These are phyloP conservation scores for Gari tellinella DNA, from an alignment of 2,888 invertebrate genomes.

Conservation along the genomic window DNA sequence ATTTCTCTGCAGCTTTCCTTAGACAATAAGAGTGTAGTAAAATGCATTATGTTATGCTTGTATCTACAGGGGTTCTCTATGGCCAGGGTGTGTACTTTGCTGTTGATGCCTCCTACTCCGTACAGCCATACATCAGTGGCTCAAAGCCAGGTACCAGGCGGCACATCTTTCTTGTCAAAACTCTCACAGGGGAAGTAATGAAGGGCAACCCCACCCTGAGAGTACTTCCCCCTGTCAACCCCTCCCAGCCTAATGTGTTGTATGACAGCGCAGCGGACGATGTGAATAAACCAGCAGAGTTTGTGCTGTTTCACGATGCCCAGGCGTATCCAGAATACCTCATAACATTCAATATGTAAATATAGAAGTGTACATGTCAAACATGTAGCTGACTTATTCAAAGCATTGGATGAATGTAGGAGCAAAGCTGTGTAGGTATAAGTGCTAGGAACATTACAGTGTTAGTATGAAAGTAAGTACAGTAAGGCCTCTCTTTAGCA, in stretches of 20 bases:
- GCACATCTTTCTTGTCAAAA: slow-evolving; percentile 66
- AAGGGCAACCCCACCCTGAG: slow-evolving; percentile 59
- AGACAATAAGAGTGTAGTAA: no score
- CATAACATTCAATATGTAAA: slow-evolving; percentile 60
- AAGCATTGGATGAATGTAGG: no score
- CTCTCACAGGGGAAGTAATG: slow-evolving; percentile 65
- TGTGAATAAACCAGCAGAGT: slow-evolving; percentile 65
- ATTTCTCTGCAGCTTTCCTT: no score
- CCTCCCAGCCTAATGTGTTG: slow-evolving; percentile 28
- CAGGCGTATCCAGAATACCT: slow-evolving; percentile 79
- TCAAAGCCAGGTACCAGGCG: slow-evolving; percentile 32
- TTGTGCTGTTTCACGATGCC: slow-evolving; percentile 77
- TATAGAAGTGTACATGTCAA: no score
- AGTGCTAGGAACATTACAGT: no score
- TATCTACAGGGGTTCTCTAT: slow-evolving; percentile 39
- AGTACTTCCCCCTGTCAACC: slow-evolving; percentile 58
- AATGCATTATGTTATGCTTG: neutral
- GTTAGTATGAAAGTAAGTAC: no score
- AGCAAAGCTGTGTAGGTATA: no score
- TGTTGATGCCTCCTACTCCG: slow-evolving; percentile 69
- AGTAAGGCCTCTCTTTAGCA: no score
- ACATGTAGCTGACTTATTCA: no score
- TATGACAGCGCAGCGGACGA: slow-evolving; percentile 76
- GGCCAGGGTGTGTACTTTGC: slow-evolving; percentile 79
- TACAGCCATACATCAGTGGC: slow-evolving; percentile 52